phyloP scores from a whole-genome alignment of 2,888 invertebrate genomes.

The Drosophila mulleri region DNA sequence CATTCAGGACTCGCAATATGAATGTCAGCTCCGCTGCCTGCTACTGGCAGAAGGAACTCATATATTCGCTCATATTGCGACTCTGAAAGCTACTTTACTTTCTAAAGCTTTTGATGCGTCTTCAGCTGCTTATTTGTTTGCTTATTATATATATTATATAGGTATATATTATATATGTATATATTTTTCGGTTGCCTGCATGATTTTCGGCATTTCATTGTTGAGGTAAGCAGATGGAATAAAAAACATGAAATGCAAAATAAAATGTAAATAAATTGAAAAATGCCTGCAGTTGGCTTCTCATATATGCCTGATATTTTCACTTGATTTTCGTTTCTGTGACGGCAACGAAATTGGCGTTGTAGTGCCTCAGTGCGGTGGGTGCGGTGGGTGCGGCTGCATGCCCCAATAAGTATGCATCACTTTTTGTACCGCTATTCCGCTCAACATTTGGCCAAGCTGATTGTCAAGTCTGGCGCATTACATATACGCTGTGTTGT shows the following conservation, averaged over 20 bases:
- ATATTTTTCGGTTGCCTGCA: background rate
- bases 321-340: constrained; percentile 34
- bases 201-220: constrained; percentile 36
- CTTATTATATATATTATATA: constrained; percentile 29
- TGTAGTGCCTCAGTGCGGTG: constrained; percentile 37
- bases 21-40: background rate
- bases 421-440: constrained; percentile 1
- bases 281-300: constrained; percentile 62
- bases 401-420: constrained; percentile 75
- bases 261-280: constrained; percentile 71
- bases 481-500: constrained; percentile 14
- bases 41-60: background rate
- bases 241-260: constrained; percentile 18
- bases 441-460: constrained; percentile 2
- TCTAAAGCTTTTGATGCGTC: constrained; percentile 17
- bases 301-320: constrained; percentile 56
- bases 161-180: background rate
- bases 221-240: constrained; percentile 42
- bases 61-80: background rate
- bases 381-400: constrained; percentile 26
- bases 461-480: constrained; percentile 49
- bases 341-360: constrained; percentile 34
- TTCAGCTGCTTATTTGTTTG: constrained; percentile 30
- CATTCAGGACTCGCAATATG: background rate
- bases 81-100: constrained; percentile 21